A percentile compares a stretch with the other conserved stretches of the same genome.
Evolutionary conservation across 2,113 vertebrate species (phyloP).

Genomic region (Caretta caretta): DNA sequence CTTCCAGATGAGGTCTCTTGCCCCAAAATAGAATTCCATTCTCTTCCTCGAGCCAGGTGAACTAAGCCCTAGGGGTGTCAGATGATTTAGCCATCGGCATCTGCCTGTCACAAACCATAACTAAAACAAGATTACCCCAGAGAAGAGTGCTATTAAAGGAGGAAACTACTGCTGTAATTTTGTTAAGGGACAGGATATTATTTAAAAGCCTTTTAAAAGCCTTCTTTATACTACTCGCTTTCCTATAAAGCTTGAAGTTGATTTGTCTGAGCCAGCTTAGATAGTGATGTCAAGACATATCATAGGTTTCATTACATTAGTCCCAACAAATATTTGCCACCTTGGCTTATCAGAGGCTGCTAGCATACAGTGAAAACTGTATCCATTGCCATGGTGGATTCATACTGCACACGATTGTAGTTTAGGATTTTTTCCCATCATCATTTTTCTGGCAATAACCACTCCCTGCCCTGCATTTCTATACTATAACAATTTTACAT

Average conservation of each 20-base stretch:
- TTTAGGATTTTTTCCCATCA: neutral
- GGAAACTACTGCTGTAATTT: conserved; percentile 67
- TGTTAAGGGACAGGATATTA: conserved; percentile 69
- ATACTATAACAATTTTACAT: neutral
- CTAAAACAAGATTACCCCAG: conserved; percentile 71
- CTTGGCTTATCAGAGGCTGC: neutral
- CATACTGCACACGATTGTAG: neutral
- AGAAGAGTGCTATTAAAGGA: conserved; percentile 70
- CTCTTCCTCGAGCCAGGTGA: conserved; percentile 46
- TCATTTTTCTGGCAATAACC: neutral
- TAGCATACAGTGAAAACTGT: neutral
- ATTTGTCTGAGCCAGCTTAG: neutral
- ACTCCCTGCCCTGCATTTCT: neutral
- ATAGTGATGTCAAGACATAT: neutral
- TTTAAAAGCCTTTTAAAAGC: conserved; percentile 70
- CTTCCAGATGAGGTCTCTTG: conserved; percentile 8
- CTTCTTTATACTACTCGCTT: conserved; percentile 2
- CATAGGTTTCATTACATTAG: conserved; percentile 3
- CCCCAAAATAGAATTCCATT: conserved; percentile 27
- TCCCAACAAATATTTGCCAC: neutral
- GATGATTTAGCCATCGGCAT: conserved; percentile 52
- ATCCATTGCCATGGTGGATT: neutral
- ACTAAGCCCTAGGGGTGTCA: conserved; percentile 34
- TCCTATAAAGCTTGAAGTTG: conserved; percentile 46
- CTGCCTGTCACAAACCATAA: conserved; percentile 55